Evolutionary conservation across 35 echinoderm and acorn worm species (phyloP).

Genomic region (Anneissia japonica): DNA sequence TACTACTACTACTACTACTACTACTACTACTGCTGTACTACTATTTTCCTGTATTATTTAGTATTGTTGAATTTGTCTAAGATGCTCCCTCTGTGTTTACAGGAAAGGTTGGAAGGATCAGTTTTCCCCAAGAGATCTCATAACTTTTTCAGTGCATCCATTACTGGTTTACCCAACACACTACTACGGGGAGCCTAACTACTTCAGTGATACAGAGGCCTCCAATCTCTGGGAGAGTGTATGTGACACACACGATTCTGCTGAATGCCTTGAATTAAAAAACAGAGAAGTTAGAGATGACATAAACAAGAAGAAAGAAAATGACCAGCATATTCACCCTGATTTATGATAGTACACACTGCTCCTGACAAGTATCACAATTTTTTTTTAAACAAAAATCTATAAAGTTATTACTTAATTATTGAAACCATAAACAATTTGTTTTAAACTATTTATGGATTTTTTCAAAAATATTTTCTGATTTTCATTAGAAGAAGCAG

Average conservation of each 20-base stretch:
- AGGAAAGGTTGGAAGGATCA: slow-evolving; percentile 64
- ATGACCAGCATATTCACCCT: neutral
- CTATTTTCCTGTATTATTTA: no score
- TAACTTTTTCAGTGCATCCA: slow-evolving; percentile 78
- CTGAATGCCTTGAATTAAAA: neutral
- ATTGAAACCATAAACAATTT: no score
- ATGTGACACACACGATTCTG: neutral
- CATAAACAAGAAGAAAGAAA: neutral
- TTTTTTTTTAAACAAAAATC: no score
- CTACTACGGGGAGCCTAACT: slow-evolving; percentile 84
- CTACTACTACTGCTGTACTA: no score
- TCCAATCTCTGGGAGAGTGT: slow-evolving; percentile 76
- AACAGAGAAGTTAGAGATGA: neutral
- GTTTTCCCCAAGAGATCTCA: slow-evolving; percentile 65
- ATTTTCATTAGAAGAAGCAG: no score
- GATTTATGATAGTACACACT: no score
- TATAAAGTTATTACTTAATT: no score
- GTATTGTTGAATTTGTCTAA: neutral
- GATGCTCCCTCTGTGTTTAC: neutral
- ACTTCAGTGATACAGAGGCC: slow-evolving; percentile 93
- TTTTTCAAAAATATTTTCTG: no score
- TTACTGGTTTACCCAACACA: slow-evolving; percentile 85
- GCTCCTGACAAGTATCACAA: no score
- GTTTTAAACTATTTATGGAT: no score
- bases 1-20: no score